These are phyloP conservation scores for Diarsia rubi DNA, from an alignment of 2,888 invertebrate genomes.

Conservation along the genomic window DNA sequence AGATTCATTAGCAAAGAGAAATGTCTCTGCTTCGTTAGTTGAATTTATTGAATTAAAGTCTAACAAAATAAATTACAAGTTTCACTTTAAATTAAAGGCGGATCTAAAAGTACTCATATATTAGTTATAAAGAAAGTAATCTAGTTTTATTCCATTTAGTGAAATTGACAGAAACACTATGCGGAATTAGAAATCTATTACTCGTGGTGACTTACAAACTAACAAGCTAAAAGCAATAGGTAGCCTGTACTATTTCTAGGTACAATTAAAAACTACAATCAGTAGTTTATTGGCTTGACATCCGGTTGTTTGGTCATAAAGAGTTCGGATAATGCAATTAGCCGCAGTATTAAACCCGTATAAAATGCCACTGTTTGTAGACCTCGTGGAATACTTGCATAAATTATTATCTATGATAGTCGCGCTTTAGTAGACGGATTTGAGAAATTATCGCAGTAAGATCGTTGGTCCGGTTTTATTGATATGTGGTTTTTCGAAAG, in stretches of 20 bases:
- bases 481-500: neutral
- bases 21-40: neutral
- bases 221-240: neutral
- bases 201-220: neutral
- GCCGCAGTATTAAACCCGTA: slow-evolving; percentile 28
- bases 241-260: neutral
- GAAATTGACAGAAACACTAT: neutral
- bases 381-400: slow-evolving; percentile 51
- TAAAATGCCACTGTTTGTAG: slow-evolving; percentile 34
- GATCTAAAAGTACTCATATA: slow-evolving; percentile 1
- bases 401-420: slow-evolving; percentile 23
- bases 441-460: slow-evolving; percentile 25
- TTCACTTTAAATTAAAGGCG: neutral
- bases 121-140: slow-evolving; percentile 18
- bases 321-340: slow-evolving; percentile 49
- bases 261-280: slow-evolving; percentile 46
- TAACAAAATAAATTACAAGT: neutral
- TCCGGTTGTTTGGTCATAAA: slow-evolving; percentile 63
- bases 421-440: neutral
- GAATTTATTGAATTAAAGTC: neutral
- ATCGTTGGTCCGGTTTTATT: neutral
- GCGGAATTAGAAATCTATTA: neutral
- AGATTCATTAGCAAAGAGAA: neutral
- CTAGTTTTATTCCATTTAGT: neutral
- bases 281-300: slow-evolving; percentile 60